phyloP scores from a whole-genome alignment of 2,797 vertebrate species.

The Chiloscyllium punctatum region DNA sequence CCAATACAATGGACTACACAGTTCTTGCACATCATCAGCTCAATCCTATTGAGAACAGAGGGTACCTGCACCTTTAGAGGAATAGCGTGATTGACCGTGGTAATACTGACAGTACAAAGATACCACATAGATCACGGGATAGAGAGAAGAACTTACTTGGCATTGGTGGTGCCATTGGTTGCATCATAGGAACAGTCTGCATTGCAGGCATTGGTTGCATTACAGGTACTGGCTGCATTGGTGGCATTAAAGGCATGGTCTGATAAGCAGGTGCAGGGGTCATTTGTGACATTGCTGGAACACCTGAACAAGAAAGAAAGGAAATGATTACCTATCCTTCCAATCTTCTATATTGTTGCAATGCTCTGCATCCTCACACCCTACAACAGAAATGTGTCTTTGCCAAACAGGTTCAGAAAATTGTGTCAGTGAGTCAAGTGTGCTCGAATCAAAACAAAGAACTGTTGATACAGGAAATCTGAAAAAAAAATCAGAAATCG shows the following conservation, averaged over 20 bases:
- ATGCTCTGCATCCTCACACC: background rate
- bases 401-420: background rate
- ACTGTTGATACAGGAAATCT: too few relatives aligned
- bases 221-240: constrained; percentile 50
- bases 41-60: background rate
- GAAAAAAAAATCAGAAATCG: too few relatives aligned
- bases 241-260: constrained; percentile 40
- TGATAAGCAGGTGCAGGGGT: constrained; percentile 45
- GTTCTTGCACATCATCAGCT: background rate
- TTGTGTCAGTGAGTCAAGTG: background rate
- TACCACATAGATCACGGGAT: background rate
- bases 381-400: background rate
- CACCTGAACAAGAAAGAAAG: constrained; percentile 53
- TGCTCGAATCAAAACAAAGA: too few relatives aligned
- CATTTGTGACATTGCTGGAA: constrained; percentile 56
- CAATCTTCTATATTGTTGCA: too few relatives aligned
- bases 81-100: background rate
- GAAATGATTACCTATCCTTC: background rate
- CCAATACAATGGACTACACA: too few relatives aligned
- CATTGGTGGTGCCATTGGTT: constrained; percentile 48
- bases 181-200: constrained; percentile 10
- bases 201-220: background rate
- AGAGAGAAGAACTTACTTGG: constrained; percentile 56
- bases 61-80: background rate
- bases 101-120: background rate